These are phyloP conservation scores for Tineola bisselliella DNA, from an alignment of 2,888 invertebrate genomes.

Conservation along the genomic window DNA sequence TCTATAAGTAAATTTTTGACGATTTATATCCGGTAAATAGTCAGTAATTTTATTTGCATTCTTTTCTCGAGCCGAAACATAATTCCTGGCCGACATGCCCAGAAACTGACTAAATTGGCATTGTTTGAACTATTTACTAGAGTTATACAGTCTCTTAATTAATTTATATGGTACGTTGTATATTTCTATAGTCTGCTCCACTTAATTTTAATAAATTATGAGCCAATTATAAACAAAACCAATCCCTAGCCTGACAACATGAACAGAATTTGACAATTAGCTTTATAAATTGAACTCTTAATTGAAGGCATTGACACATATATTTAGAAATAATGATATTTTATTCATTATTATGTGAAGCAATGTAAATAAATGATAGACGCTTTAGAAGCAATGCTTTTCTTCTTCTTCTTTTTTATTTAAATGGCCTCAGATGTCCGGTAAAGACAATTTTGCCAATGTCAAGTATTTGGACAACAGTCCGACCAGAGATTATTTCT, in stretches of 20 bases:
- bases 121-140: neutral
- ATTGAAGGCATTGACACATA: no score
- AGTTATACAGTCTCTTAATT: neutral
- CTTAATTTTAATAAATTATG: neutral
- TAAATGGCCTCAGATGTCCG: no score
- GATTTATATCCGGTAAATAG: slow-evolving; percentile 50
- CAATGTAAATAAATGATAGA: no score
- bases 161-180: neutral
- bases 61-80: slow-evolving; percentile 50
- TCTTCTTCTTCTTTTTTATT: no score
- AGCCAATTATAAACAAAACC: neutral
- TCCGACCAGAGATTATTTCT: no score
- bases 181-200: neutral
- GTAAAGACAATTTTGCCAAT: no score
- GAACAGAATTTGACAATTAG: neutral
- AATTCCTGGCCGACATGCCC: slow-evolving; percentile 60
- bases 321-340: no score
- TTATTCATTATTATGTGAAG: no score
- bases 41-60: slow-evolving; percentile 45
- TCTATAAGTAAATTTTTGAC: slow-evolving; percentile 43
- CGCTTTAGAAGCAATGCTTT: no score
- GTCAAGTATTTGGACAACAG: no score
- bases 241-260: neutral
- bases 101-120: slow-evolving; percentile 18
- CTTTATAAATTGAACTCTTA: neutral